phyloP scores from a whole-genome alignment of 1,140 invertebrate genomes.

The Andricus grossulariae region DNA sequence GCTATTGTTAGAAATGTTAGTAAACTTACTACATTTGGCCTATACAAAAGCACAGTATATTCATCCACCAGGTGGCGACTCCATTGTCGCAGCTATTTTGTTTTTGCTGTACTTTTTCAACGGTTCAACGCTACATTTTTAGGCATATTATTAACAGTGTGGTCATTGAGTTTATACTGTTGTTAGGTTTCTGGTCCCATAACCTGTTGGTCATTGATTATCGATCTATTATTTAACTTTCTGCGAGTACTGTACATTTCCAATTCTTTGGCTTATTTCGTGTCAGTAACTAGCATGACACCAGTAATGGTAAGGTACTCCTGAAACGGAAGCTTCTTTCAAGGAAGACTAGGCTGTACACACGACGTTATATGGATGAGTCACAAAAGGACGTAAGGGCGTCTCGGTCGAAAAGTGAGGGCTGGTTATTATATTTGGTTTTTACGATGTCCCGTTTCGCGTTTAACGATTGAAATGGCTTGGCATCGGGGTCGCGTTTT shows the following conservation, averaged over 20 bases:
- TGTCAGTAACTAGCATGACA: neutral
- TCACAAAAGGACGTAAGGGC: slow-evolving; percentile 53
- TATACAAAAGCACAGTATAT: too few species aligned
- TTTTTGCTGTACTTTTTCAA: too few species aligned
- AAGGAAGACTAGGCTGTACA: slow-evolving; percentile 5
- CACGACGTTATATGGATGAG: slow-evolving; percentile 43
- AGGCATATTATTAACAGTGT: too few species aligned
- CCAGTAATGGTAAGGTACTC: neutral
- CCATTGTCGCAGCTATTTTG: too few species aligned
- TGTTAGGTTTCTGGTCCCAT: too few species aligned
- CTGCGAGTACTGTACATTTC: neutral
- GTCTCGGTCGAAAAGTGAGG: slow-evolving; percentile 48
- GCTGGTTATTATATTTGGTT: slow-evolving; percentile 59
- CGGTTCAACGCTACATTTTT: too few species aligned
- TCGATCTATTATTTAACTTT: neutral
- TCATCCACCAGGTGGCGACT: too few species aligned
- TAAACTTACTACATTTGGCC: too few species aligned
- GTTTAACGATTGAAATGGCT: slow-evolving; percentile 64
- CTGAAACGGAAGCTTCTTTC: slow-evolving; percentile 11
- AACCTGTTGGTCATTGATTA: too few species aligned
- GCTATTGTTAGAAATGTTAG: too few species aligned
- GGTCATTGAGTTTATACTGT: too few species aligned
- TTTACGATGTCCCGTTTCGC: slow-evolving; percentile 63
- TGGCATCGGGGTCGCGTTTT: slow-evolving; percentile 46
- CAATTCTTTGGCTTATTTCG: neutral